Base-by-base conservation (phyloP, 2,888 invertebrate species). In the Apodemia mormo region DNA sequence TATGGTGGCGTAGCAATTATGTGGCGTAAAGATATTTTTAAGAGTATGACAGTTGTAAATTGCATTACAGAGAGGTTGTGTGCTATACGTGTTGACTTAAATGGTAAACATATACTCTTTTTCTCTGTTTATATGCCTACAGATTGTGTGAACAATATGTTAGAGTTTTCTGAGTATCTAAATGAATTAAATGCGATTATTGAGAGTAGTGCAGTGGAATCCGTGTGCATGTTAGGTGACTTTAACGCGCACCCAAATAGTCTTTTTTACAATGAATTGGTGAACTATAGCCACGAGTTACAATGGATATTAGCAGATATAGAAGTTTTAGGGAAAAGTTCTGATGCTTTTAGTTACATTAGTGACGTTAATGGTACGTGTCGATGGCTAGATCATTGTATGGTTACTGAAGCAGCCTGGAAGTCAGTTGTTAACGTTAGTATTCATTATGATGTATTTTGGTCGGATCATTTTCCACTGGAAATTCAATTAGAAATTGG, bases 171-270 rank as follows among this genome's bases (percentile, higher is more conserved):
- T 6, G 52, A 52, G 52, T n/a, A 14, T 52, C 10, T 52, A 14
- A 52, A 14, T 52, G 52, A 52, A 52, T 52, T 52, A 10, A 52
- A 52, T 52, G 14, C 52, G 5, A n/a, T n/a, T 0, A n/a, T 52
- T n/a, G 52, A n/a, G 2, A 6, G 52, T 14, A 14, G 52, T 52
- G 14, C n/a, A 14, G 52, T 52, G 14, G n/a, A n/a, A 10, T 52
- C 52, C 52, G 22, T 58, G 30, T 30, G 10, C 64, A 65, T 70
- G 12, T 54, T 70, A 7, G 65, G 65, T 1, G 70, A 67, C 37
- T 70, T 49, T 12, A 67, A 70, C 22, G 67, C 67, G 4, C 67
- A 70, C n/a, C 67, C 67, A 40, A 22, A 40, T 37, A 61, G 58
- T n/a, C 49, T 8, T 2, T 70, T 70, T 70, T 67, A 52, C 64